Percentiles rank a stretch among this genome's conserved stretches.
phyloP scores from a whole-genome alignment of 2,113 vertebrate species.

The Platichthys stellatus region DNA sequence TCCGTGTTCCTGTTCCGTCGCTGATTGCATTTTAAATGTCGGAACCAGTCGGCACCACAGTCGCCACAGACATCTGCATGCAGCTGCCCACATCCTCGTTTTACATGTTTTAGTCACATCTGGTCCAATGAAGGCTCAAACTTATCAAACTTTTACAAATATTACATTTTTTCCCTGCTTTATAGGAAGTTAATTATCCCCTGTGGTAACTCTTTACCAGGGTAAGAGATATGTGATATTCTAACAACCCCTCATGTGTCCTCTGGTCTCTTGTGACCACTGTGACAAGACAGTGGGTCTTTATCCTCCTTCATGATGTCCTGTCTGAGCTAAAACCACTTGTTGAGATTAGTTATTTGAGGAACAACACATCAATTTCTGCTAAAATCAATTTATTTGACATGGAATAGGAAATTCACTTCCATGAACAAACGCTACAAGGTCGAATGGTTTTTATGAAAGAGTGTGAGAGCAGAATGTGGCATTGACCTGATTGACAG shows the following conservation, averaged over 20 bases:
- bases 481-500: neutral
- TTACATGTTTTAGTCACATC: slow-evolving; percentile 14
- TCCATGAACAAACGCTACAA: neutral
- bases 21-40: neutral
- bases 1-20: neutral
- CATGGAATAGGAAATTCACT: too few species aligned
- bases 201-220: slow-evolving; percentile 2
- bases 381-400: neutral
- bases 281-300: slow-evolving; percentile 17
- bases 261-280: neutral
- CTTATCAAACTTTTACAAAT: slow-evolving; percentile 1
- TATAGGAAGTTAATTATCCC: slow-evolving; percentile 4
- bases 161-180: neutral
- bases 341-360: slow-evolving; percentile 1
- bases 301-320: slow-evolving; percentile 45
- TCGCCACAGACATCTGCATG: slow-evolving; percentile 48
- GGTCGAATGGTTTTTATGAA: neutral
- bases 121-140: slow-evolving; percentile 20
- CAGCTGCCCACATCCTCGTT: slow-evolving; percentile 51
- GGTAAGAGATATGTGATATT: neutral
- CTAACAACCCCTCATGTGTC: neutral
- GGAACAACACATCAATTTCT: neutral
- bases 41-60: slow-evolving; percentile 28
- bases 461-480: neutral
- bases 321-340: slow-evolving; percentile 22